Percentiles rank a stretch among this genome's conserved stretches.
Conservation (phyloP, 2,888 invertebrate genomes). For the Eilema sororculum region DNA sequence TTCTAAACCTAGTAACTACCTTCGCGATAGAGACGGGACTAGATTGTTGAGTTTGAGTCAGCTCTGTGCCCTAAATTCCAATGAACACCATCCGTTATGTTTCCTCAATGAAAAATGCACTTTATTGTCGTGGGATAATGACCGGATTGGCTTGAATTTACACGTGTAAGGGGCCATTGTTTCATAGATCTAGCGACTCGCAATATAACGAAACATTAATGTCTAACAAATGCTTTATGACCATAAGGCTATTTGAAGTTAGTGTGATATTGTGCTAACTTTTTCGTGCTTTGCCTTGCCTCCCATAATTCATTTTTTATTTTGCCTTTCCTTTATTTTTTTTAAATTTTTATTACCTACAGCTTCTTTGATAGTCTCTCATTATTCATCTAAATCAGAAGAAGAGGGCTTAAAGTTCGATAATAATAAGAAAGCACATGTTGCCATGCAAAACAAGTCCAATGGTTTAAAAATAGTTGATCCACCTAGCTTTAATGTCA, state of each 20-base stretch:
- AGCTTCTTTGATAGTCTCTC: background rate
- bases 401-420: conserved; percentile 32
- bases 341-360: too few species aligned
- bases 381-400: conserved; percentile 23
- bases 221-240: conserved; percentile 69
- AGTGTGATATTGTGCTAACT: background rate
- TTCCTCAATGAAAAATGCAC: conserved; percentile 62
- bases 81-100: conserved; percentile 73
- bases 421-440: conserved; percentile 28
- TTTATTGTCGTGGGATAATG: conserved; percentile 51
- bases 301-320: background rate
- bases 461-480: background rate
- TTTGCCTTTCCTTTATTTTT: background rate
- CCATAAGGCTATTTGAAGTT: conserved; percentile 29
- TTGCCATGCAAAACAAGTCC: conserved; percentile 58
- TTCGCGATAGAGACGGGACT: conserved; percentile 78
- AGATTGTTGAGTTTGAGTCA: conserved; percentile 79
- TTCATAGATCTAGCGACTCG: conserved; percentile 41
- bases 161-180: conserved; percentile 43
- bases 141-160: conserved; percentile 54
- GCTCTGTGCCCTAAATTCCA: conserved; percentile 84
- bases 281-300: background rate
- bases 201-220: conserved; percentile 62
- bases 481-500: background rate
- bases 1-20: conserved; percentile 54